Percentiles rank a stretch among this genome's conserved stretches.
phyloP scores from a whole-genome alignment of 2,113 vertebrate species.

The Platichthys stellatus region DNA sequence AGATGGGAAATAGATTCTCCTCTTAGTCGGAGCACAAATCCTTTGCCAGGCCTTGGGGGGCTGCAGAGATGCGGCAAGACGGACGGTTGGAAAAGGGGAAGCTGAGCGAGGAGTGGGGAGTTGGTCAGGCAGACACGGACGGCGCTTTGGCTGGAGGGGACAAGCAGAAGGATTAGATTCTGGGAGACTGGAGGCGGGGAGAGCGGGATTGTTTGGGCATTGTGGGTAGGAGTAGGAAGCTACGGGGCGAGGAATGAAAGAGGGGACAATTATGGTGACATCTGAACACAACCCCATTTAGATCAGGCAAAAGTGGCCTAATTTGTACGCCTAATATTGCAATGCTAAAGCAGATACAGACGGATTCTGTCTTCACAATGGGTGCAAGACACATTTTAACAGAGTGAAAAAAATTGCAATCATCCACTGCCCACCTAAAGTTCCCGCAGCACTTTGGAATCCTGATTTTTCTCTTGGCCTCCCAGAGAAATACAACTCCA shows the following conservation, averaged over 20 bases:
- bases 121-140: slow-evolving; percentile 75
- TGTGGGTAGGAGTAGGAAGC: slow-evolving; percentile 65
- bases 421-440: slow-evolving; percentile 40
- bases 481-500: slow-evolving; percentile 27
- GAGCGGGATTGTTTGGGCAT: slow-evolving; percentile 69
- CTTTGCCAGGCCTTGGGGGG: slow-evolving; percentile 74
- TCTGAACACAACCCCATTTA: slow-evolving; percentile 67
- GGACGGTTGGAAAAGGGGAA: slow-evolving; percentile 57
- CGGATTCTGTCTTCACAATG: slow-evolving; percentile 41
- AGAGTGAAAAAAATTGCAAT: slow-evolving; percentile 36
- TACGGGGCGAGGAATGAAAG: slow-evolving; percentile 52
- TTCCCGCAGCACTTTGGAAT: slow-evolving; percentile 11
- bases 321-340: slow-evolving; percentile 52
- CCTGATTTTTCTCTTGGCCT: slow-evolving; percentile 18
- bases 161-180: slow-evolving; percentile 76
- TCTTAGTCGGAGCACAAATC: slow-evolving; percentile 75
- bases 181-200: slow-evolving; percentile 70
- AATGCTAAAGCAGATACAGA: slow-evolving; percentile 52
- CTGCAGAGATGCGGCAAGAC: slow-evolving; percentile 66
- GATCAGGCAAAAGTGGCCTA: slow-evolving; percentile 55
- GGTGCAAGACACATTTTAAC: slow-evolving; percentile 46
- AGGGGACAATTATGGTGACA: slow-evolving; percentile 64
- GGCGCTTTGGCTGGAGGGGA: slow-evolving; percentile 71
- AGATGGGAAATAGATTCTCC: slow-evolving; percentile 77
- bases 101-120: slow-evolving; percentile 62